phyloP scores from a whole-genome alignment of 2,113 vertebrate genomes.

The Marcusenius ussheri region DNA sequence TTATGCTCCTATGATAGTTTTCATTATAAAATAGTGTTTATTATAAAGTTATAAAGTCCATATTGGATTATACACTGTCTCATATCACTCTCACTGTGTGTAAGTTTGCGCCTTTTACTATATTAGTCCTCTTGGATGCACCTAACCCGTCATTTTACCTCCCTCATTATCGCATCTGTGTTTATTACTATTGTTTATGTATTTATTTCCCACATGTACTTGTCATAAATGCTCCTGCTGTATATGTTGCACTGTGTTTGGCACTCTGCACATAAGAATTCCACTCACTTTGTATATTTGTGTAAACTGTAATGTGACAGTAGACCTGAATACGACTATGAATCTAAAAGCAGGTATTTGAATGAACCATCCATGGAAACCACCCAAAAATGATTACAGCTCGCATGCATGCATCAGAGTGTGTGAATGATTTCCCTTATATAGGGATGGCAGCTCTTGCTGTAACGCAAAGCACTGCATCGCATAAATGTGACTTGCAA shows the following conservation, averaged over 20 bases:
- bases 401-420: not conserved
- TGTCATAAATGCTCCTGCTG: not conserved
- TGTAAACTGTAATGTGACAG: not conserved
- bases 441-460: not conserved
- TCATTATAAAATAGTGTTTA: not conserved
- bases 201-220: not conserved
- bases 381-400: not conserved
- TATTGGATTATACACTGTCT: not conserved
- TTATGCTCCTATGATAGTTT: not conserved
- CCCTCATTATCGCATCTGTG: not conserved
- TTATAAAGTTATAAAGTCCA: not conserved
- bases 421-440: not conserved
- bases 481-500: constrained; percentile 9
- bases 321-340: not conserved
- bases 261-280: not conserved
- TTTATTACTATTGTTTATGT: not conserved
- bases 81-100: not conserved
- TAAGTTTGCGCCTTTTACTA: not conserved
- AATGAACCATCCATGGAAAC: not conserved
- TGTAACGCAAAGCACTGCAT: not conserved
- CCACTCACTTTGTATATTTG: not conserved
- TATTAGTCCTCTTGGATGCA: not conserved
- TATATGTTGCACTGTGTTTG: not conserved
- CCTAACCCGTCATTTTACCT: not conserved
- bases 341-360: not conserved